Conservation (phyloP, 37 sponge, comb jelly and placozoan species). For the Aplysina aerophoba region DNA sequence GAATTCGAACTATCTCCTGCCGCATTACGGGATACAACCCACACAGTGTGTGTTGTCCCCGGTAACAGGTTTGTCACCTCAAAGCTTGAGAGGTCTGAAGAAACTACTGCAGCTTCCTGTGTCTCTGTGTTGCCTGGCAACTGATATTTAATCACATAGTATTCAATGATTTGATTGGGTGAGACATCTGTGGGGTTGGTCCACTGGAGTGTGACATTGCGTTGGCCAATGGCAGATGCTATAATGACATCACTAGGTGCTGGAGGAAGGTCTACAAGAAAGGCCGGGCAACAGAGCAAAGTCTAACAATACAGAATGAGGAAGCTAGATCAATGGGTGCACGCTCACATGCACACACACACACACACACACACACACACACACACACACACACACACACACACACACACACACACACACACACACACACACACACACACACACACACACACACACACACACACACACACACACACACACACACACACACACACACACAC, state of each 20-base stretch:
- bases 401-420: conserved; percentile 49
- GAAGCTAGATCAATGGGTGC: too few relatives aligned
- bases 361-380: conserved; percentile 55
- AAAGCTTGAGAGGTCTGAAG: not conserved
- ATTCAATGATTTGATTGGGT: not conserved
- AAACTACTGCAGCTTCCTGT: too few relatives aligned
- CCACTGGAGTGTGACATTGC: conserved; percentile 1
- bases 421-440: conserved; percentile 54
- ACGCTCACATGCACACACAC: conserved; percentile 48
- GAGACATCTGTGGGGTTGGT: not conserved
- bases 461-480: conserved; percentile 47
- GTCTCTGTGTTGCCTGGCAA: not conserved
- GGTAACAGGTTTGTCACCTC: conserved; percentile 19
- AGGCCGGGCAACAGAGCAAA: too few relatives aligned
- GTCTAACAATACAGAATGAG: too few relatives aligned
- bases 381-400: conserved; percentile 40
- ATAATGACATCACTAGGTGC: not conserved
- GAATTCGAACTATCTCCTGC: conserved; percentile 30
- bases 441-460: conserved; percentile 47
- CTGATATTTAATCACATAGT: not conserved
- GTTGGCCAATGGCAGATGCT: not conserved
- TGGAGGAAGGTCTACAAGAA: conserved; percentile 14
- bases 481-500: conserved; percentile 48
- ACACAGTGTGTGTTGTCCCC: not conserved
- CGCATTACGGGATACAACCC: conserved; percentile 12